Percentiles rank a stretch among this genome's conserved stretches.
Conservation (phyloP, 2,113 vertebrate species). For the Dipodomys stephensi region DNA sequence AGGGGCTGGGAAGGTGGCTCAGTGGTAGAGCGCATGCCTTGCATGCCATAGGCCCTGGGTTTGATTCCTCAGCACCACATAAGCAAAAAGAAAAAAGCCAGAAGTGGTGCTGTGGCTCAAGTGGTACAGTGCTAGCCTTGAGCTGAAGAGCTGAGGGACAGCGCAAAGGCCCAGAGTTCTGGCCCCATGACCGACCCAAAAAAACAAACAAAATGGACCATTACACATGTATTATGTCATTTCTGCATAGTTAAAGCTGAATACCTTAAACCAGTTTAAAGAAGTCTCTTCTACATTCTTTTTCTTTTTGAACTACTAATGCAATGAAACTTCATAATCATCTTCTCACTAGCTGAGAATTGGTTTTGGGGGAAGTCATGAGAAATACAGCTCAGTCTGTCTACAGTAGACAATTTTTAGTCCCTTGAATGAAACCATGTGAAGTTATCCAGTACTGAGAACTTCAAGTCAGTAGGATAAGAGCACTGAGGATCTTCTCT, state of each 20-base stretch:
- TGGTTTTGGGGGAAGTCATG: not conserved
- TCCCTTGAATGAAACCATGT: not conserved
- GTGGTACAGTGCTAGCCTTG: no score
- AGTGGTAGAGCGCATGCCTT: no score
- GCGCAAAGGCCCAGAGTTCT: no score
- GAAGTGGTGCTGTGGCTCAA: no score
- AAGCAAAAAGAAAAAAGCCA: no score
- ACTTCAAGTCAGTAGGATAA: not conserved
- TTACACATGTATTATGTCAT: not conserved
- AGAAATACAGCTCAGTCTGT: not conserved
- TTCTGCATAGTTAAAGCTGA: slow-evolving; percentile 9
- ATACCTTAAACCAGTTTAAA: not conserved
- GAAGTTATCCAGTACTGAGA: not conserved
- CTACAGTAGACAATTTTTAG: not conserved
- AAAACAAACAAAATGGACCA: no score
- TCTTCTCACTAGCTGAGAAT: slow-evolving; percentile 5
- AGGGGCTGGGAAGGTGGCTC: no score
- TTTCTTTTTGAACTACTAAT: not conserved
- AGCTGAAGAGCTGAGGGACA: no score
- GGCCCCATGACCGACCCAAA: no score
- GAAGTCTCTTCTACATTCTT: no score
- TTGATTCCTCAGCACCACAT: no score
- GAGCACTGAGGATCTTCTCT: not conserved
- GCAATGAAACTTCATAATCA: not conserved
- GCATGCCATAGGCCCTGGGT: no score